phyloP scores from a whole-genome alignment of 2,113 vertebrate genomes.

The Hippocampus abdominalis region DNA sequence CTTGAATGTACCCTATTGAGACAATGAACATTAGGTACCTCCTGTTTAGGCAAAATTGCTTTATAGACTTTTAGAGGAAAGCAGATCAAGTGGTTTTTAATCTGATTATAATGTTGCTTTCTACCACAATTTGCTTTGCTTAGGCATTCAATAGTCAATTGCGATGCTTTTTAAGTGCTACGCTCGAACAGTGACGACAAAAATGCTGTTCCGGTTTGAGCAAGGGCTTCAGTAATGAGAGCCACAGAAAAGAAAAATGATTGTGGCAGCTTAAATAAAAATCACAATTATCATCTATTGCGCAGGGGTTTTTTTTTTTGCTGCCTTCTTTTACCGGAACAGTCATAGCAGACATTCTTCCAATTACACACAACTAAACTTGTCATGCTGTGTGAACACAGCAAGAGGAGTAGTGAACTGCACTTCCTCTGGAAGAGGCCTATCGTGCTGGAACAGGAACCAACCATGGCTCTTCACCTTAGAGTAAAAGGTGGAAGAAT shows the following conservation, averaged over 20 bases:
- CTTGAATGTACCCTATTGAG: slow-evolving; percentile 25
- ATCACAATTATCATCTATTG: slow-evolving; percentile 50
- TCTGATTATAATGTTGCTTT: slow-evolving; percentile 23
- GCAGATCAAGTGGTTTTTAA: slow-evolving; percentile 22
- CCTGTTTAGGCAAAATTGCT: slow-evolving; percentile 31
- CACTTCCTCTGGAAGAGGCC: slow-evolving; percentile 1
- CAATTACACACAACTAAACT: slow-evolving; percentile 27
- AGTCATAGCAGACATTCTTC: slow-evolving; percentile 32
- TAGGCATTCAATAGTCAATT: not conserved
- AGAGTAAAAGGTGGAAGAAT: not conserved
- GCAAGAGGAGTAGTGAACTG: not conserved
- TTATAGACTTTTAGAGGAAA: slow-evolving; percentile 32
- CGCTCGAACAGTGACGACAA: slow-evolving; percentile 40
- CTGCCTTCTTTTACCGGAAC: slow-evolving; percentile 48
- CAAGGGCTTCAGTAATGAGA: slow-evolving; percentile 50
- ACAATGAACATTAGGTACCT: slow-evolving; percentile 23
- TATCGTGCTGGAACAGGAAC: not conserved
- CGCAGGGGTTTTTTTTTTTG: slow-evolving; percentile 34
- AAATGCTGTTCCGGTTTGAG: slow-evolving; percentile 38
- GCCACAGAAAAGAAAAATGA: slow-evolving; percentile 44
- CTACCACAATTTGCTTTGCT: slow-evolving; percentile 5
- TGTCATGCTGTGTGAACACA: not conserved
- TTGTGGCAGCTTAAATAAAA: slow-evolving; percentile 51
- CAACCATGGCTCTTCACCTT: not conserved
- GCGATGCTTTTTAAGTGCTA: slow-evolving; percentile 8